Conservation (phyloP, 1,140 invertebrate species). For the Paramacrobiotus metropolitanus region DNA sequence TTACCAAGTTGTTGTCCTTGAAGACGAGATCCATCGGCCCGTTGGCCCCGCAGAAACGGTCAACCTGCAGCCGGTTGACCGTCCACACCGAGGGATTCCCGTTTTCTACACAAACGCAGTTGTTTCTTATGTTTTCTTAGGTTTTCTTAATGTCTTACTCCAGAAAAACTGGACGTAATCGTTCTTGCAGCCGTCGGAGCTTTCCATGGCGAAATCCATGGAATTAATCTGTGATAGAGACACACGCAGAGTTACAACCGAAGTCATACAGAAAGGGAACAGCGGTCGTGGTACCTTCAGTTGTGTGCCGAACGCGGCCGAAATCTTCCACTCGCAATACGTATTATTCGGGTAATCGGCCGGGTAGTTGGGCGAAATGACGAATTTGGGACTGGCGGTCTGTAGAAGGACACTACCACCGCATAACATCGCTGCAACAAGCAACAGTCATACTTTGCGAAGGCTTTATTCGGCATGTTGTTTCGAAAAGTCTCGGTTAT, state of each 20-base stretch:
- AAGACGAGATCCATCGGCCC: background rate
- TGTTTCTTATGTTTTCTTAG: background rate
- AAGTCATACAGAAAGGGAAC: too few relatives aligned
- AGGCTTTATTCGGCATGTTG: too few relatives aligned
- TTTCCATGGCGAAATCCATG: background rate
- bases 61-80: background rate
- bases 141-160: background rate
- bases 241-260: too few relatives aligned
- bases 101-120: background rate
- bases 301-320: background rate
- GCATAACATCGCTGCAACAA: too few relatives aligned
- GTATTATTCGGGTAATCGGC: background rate
- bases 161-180: constrained; percentile 3
- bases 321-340: background rate
- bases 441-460: too few relatives aligned
- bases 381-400: background rate
- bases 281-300: too few relatives aligned
- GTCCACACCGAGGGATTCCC: background rate
- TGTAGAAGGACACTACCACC: background rate
- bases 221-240: background rate
- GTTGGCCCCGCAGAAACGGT: background rate
- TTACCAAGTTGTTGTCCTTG: constrained; percentile 2
- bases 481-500: too few relatives aligned
- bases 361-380: background rate
- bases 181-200: background rate